Evolutionary conservation across 2,888 invertebrate genomes (phyloP).

Genomic region (Neria commutata): DNA sequence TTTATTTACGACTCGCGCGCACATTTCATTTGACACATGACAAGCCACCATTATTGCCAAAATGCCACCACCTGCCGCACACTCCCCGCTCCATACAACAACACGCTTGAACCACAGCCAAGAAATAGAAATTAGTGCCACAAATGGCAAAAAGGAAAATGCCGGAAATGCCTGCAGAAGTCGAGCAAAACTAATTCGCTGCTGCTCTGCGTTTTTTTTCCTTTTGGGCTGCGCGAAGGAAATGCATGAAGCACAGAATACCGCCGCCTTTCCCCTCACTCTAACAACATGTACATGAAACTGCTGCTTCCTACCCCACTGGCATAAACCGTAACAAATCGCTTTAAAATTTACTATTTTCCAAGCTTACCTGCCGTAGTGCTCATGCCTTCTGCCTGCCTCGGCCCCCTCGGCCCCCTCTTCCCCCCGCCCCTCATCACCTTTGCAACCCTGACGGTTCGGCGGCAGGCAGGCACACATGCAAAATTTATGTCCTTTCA

Average conservation of each 20-base stretch:
- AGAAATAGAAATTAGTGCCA: no score
- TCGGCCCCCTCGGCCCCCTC: neutral
- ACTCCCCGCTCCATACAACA: neutral
- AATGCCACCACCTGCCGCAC: neutral
- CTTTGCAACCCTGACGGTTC: no score
- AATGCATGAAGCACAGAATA: neutral
- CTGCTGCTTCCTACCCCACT: conserved; percentile 20
- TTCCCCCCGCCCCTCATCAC: no score
- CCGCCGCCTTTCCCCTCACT: neutral
- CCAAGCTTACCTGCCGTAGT: neutral
- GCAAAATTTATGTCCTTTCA: conserved; percentile 27
- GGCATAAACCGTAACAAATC: conserved; percentile 55
- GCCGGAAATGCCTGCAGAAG: neutral
- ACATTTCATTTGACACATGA: conserved; percentile 4
- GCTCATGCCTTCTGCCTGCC: neutral
- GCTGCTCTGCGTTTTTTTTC: no score
- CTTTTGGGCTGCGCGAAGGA: no score
- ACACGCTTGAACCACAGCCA: neutral
- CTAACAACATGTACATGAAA: neutral
- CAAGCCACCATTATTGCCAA: neutral
- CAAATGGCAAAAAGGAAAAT: neutral
- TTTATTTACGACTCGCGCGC: no score
- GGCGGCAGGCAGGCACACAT: no score
- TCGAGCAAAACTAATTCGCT: neutral
- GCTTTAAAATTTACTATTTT: conserved; percentile 52